Conservation (phyloP, 2,888 invertebrate genomes). For the Drosophila rellima region DNA sequence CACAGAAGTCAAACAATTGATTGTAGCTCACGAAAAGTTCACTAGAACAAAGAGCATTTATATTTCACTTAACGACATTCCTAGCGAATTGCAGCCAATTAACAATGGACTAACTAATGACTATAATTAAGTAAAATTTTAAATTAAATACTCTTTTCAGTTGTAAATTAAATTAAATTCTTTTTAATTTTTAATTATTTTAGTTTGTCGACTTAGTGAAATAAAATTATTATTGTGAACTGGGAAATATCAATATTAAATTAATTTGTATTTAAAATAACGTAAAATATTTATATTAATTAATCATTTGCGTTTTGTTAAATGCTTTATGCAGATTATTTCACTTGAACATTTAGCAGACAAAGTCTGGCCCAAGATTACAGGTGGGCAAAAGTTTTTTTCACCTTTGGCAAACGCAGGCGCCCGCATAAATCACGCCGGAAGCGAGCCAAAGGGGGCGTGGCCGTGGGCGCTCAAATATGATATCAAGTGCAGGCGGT, state of each 20-base stretch:
- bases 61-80: neutral
- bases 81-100: slow-evolving; percentile 1
- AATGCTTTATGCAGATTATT: slow-evolving; percentile 25
- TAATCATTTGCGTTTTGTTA: slow-evolving; percentile 1
- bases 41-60: neutral
- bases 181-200: too few species aligned
- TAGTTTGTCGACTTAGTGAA: too few species aligned
- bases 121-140: slow-evolving; percentile 8
- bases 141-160: neutral
- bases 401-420: slow-evolving; percentile 61
- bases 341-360: slow-evolving; percentile 9
- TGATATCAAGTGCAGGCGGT: slow-evolving; percentile 79
- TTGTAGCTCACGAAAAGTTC: neutral
- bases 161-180: too few species aligned
- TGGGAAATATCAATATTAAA: too few species aligned
- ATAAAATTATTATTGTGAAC: too few species aligned
- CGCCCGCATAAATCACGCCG: slow-evolving; percentile 68
- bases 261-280: neutral
- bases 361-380: slow-evolving; percentile 21
- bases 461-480: slow-evolving; percentile 58
- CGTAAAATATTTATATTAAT: neutral
- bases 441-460: slow-evolving; percentile 51
- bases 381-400: slow-evolving; percentile 55
- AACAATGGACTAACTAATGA: slow-evolving; percentile 11
- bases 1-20: slow-evolving; percentile 4